These are phyloP conservation scores for Ailurus styani DNA, from an alignment of 2,113 vertebrate genomes.

Conservation along the genomic window DNA sequence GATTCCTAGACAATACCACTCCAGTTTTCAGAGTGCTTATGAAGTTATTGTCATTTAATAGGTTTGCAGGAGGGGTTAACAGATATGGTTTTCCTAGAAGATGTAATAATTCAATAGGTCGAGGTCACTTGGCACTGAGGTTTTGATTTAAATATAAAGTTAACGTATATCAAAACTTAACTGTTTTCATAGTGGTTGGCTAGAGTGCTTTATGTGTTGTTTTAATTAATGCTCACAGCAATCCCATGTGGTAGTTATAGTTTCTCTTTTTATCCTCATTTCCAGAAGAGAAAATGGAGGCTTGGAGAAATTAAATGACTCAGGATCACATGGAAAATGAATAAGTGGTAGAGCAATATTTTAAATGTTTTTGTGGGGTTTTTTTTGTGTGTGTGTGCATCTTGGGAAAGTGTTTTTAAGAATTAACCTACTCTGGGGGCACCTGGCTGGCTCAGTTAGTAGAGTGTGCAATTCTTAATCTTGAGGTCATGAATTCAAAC, in stretches of 20 bases:
- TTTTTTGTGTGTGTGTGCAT: neutral
- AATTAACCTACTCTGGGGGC: neutral
- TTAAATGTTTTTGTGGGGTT: neutral
- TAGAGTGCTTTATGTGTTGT: neutral
- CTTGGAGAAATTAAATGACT: neutral
- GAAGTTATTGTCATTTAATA: neutral
- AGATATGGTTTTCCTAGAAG: neutral
- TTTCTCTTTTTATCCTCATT: neutral
- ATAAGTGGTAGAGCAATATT: neutral
- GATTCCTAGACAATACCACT: neutral
- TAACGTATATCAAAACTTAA: neutral
- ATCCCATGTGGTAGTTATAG: neutral
- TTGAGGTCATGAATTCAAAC: neutral
- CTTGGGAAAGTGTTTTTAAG: neutral
- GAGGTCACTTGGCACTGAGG: neutral
- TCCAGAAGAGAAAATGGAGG: neutral
- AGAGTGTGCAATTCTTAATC: neutral
- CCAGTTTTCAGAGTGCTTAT: neutral
- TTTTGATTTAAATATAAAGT: constrained; percentile 27
- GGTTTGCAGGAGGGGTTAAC: neutral
- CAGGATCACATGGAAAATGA: neutral
- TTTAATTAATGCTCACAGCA: neutral
- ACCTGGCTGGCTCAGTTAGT: neutral
- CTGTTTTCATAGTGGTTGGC: neutral
- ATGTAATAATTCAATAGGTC: neutral